Evolutionary conservation across 2,797 vertebrate genomes (phyloP).

Genomic region (Ctenopoma kingsleyae): DNA sequence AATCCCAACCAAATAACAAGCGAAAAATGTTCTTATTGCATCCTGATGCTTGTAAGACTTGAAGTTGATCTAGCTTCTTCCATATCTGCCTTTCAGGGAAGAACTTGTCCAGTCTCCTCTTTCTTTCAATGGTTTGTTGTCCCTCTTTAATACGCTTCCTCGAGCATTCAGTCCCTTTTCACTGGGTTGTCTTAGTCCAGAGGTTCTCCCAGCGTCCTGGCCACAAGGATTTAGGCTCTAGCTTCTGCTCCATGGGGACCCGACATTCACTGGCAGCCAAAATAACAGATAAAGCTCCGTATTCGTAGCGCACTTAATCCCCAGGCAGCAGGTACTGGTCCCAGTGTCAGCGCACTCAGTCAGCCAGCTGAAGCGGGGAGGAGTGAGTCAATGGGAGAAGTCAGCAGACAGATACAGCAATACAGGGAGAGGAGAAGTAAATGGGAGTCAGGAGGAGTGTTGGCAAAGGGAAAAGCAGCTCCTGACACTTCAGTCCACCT

Average conservation of each 20-base stretch:
- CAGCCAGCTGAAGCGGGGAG: constrained; percentile 56
- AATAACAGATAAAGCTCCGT: constrained; percentile 71
- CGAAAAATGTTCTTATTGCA: constrained; percentile 42
- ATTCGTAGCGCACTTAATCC: constrained; percentile 74
- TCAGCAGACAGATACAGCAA: constrained; percentile 46
- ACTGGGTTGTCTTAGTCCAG: constrained; percentile 58
- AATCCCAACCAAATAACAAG: constrained; percentile 50
- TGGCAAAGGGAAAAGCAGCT: constrained; percentile 53
- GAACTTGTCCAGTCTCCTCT: constrained; percentile 61
- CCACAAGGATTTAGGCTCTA: constrained; percentile 58
- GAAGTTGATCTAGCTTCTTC: constrained; percentile 36
- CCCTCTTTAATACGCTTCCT: constrained; percentile 45
- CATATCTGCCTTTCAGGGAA: constrained; percentile 31
- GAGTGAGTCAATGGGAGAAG: constrained; percentile 66
- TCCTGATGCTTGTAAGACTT: constrained; percentile 31
- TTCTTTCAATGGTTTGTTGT: constrained; percentile 38
- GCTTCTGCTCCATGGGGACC: constrained; percentile 56
- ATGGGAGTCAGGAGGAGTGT: constrained; percentile 42
- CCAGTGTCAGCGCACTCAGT: constrained; percentile 72
- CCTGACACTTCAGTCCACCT: constrained; percentile 69
- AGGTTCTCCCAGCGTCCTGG: constrained; percentile 58
- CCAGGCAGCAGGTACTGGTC: constrained; percentile 81
- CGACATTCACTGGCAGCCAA: constrained; percentile 69
- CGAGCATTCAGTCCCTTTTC: constrained; percentile 60
- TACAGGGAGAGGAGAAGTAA: constrained; percentile 40